Evolutionary conservation across 2,888 invertebrate genomes (phyloP), one percentile per base, ranked within the genome.

Genomic region (Lithodes maja): DNA sequence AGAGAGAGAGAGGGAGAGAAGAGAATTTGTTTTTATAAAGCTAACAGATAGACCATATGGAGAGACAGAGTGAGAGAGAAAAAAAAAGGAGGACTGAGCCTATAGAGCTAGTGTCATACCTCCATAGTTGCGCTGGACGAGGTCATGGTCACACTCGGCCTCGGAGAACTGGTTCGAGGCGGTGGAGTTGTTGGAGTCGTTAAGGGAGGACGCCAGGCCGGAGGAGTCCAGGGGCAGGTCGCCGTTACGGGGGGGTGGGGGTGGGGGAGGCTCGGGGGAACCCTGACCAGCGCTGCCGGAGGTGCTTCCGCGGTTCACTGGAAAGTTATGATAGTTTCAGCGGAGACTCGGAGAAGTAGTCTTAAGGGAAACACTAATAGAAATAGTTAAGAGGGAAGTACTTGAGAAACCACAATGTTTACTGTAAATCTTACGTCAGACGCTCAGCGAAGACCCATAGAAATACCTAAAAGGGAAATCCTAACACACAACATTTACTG

Each of bases 71-170:
- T 2, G n/a, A 53, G 50, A 12, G 52, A 53, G n/a, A 53, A 54
- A 53, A 53, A 53, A 54, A 53, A 33, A 53, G 33, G 33, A 33
- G 33, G 33, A 33, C 33, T 33, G 33, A 33, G 33, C 33, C 33
- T 33, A 33, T 33, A 33, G 33, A 33, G 33, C 33, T 33, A 33
- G 33, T 33, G 33, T 12, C 80, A 54, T 82, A 90, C 97, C 97
- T 93, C 97, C 97, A 93, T 97, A 97, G 94, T 96, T 97, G 93
- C 97, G 96, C 94, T 97, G 96, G 93, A 95, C 95, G 90, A 96
- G 94, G 93, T 96, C 96, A 92, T 96, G 96, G 95, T 98, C 98
- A 94, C 98, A 98, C 94, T 98, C 98, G 93, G 98, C 97, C 95
- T 98, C 98, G 94, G 97, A 97, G 94, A 98, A 98, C 94, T 98